Conservation (phyloP, 2,113 vertebrate species). For the Centrocercus urophasianus region DNA sequence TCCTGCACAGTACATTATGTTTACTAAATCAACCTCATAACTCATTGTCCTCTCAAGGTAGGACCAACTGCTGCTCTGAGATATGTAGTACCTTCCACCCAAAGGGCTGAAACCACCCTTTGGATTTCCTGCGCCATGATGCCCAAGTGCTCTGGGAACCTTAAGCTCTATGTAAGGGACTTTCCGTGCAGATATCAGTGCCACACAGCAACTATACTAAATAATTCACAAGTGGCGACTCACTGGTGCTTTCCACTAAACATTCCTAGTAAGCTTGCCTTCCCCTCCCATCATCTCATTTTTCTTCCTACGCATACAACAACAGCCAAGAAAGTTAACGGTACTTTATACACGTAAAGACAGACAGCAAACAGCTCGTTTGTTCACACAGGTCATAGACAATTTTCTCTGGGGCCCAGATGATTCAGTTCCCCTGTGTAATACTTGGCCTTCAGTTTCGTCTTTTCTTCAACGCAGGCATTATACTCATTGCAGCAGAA, state of each 20-base stretch:
- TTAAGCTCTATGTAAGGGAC: rapidly evolving
- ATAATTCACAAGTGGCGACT: background rate
- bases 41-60: background rate
- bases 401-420: background rate
- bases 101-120: background rate
- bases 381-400: background rate
- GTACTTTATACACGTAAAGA: background rate
- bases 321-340: background rate
- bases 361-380: background rate
- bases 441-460: background rate
- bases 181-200: background rate
- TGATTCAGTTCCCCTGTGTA: background rate
- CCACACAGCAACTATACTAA: background rate
- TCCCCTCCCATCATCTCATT: background rate
- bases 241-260: rapidly evolving
- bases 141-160: background rate
- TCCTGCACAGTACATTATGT: background rate
- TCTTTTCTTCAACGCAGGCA: background rate
- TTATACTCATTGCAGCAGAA: background rate
- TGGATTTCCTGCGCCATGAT: background rate
- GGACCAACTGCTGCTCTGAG: background rate
- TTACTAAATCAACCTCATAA: background rate
- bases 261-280: background rate
- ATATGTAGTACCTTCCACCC: background rate
- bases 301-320: background rate